Percentiles rank a stretch among this genome's conserved stretches.
Conservation (phyloP, 2,113 vertebrate genomes). For the Taurulus bubalis region DNA sequence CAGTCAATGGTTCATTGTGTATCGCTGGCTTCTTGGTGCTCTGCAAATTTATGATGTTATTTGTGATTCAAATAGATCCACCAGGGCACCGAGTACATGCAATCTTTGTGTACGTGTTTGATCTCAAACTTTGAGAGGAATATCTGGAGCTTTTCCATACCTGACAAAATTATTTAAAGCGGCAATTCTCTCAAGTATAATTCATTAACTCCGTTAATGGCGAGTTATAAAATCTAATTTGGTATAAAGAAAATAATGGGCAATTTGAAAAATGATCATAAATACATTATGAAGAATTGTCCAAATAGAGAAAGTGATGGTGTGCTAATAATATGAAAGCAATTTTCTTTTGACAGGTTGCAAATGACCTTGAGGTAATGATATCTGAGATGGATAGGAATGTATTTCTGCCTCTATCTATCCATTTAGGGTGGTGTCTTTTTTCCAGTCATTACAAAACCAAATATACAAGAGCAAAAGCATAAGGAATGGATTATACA, state of each 20-base stretch:
- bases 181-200: conserved; percentile 28
- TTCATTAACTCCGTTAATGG: conserved; percentile 44
- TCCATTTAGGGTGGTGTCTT: not conserved
- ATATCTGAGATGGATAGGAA: conserved; percentile 26
- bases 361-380: conserved; percentile 53
- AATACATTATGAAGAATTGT: conserved; percentile 58
- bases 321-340: conserved; percentile 63
- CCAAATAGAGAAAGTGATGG: conserved; percentile 51
- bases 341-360: conserved; percentile 56
- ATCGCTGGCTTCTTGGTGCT: conserved; percentile 54
- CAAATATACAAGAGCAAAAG: not conserved
- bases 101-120: conserved; percentile 41
- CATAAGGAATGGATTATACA: not conserved
- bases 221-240: conserved; percentile 62
- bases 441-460: not conserved
- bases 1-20: conserved; percentile 66
- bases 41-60: conserved; percentile 70
- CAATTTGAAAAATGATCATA: conserved; percentile 50
- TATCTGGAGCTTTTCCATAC: not conserved
- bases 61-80: conserved; percentile 68
- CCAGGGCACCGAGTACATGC: conserved; percentile 34
- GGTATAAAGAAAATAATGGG: conserved; percentile 63
- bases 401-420: conserved; percentile 9
- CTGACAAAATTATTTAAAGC: conserved; percentile 35
- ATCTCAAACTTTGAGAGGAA: conserved; percentile 35